Base-by-base conservation (phyloP, 2,888 invertebrate species). In the Hermaeophaga mercurialis region DNA sequence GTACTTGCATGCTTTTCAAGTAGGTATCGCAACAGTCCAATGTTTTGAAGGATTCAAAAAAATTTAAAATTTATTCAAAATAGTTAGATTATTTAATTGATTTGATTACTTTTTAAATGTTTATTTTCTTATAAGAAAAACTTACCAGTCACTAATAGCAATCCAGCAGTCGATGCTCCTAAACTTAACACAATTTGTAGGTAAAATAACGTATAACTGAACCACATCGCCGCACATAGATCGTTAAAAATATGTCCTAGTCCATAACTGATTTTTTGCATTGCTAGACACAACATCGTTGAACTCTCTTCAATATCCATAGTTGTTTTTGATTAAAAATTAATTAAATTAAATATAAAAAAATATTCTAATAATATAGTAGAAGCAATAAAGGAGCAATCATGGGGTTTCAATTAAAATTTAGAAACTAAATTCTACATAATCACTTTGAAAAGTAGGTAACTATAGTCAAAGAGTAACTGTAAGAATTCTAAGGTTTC, bases 161-260 rank as follows among this genome's bases (percentile, higher is more conserved):
- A 78, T 18, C 85, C 85, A 18, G 85, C 83, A 61, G 82, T 82
- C 22, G 79, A 76, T 22, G 84, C 79, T 65, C 79, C 80, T 69
- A 84, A 81, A 69, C 81, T 80, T 38, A 84, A 74, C 26, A 85
- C 82, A 67, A 84, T 78, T 74, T 84, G 83, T 63, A 93, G 88
- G 77, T 87, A 96, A 47, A 96, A 86, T 66, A 96, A 81, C 41
- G 93, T 84, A 76, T 96, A 96, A 1, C 91, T 91, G 77, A 96
- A 96, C 95, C 96, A 96, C 83, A 96, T 89, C 57, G 93, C 90
- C 12, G 94, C 93, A 78, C 92, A 93, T 34, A 96, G 83, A 78
- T 96, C 96, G 77, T 96, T 96, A 66, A 93, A 82, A 45, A 95
- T 85, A 78, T 96, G 95, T 0, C 96, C 95, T 46, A 93, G 83